A percentile compares a stretch with the other conserved stretches of the same genome.
These are phyloP conservation scores for Taenaris catops DNA, from an alignment of 2,888 invertebrate species.

Conservation along the genomic window DNA sequence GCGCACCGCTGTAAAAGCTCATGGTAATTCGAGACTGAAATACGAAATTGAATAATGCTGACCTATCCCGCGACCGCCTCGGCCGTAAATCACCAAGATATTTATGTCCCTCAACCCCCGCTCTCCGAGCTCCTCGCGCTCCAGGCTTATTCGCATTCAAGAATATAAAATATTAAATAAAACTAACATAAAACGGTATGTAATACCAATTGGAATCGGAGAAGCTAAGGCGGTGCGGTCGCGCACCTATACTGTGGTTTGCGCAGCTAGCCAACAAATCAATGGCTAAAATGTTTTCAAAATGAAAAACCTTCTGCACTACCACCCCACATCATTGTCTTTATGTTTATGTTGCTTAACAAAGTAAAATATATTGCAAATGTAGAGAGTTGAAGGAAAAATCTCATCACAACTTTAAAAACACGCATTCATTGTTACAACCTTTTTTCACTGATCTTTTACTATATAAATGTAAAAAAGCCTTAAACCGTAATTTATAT, in stretches of 20 bases:
- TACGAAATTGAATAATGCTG: constrained; percentile 80
- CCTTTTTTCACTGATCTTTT: no score
- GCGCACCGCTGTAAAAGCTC: constrained; percentile 72
- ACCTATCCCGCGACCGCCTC: constrained; percentile 79
- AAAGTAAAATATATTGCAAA: constrained; percentile 7
- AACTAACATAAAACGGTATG: constrained; percentile 73
- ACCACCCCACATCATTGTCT: constrained; percentile 13
- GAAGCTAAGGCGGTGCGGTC: constrained; percentile 50
- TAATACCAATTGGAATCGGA: constrained; percentile 72
- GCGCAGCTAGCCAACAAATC: constrained; percentile 42
- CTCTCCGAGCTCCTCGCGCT: constrained; percentile 41
- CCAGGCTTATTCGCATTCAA: constrained; percentile 59
- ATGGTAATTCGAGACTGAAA: constrained; percentile 77
- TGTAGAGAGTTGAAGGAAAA: neutral
- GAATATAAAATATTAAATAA: constrained; percentile 76
- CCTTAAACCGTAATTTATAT: no score
- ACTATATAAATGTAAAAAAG: no score
- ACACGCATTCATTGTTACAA: constrained; percentile 3
- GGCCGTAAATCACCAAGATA: constrained; percentile 77
- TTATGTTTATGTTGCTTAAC: constrained; percentile 9
- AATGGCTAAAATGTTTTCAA: constrained; percentile 36
- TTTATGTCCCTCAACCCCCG: constrained; percentile 72
- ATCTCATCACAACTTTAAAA: constrained; percentile 3
- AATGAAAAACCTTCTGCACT: constrained; percentile 30
- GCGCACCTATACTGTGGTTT: constrained; percentile 58